phyloP scores from a whole-genome alignment of 2,888 invertebrate species.

The Eurois occulta region DNA sequence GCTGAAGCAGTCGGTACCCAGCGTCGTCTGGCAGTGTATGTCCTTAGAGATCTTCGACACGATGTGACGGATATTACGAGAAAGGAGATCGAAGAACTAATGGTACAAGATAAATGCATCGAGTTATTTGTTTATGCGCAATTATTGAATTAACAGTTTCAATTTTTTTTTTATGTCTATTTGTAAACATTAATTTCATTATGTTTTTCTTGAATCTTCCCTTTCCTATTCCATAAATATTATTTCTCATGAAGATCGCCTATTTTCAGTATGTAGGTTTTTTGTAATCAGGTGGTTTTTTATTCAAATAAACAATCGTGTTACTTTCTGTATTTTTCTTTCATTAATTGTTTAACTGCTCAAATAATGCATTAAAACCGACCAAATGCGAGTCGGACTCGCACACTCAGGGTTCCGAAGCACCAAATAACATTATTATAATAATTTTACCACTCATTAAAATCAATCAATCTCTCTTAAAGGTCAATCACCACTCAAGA shows the following conservation, averaged over 20 bases:
- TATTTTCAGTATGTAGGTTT: background rate
- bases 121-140: conserved; percentile 36
- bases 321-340: background rate
- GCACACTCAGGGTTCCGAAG: no score
- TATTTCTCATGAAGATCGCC: background rate
- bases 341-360: background rate
- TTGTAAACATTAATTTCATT: background rate
- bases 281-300: background rate
- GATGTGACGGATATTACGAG: background rate
- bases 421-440: no score
- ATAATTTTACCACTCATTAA: no score
- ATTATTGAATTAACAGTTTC: background rate
- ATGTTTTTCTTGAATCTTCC: background rate
- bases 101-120: conserved; percentile 8
- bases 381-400: no score
- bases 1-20: conserved; percentile 33
- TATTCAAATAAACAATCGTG: background rate
- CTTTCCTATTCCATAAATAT: background rate
- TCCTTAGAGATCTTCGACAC: conserved; percentile 10
- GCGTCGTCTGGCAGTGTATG: conserved; percentile 42
- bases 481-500: no score
- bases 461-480: no score
- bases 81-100: conserved; percentile 28
- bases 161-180: background rate
- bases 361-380: background rate